These are phyloP conservation scores for Thecocarcelia acutangulata DNA, from an alignment of 2,888 invertebrate species.

Conservation along the genomic window DNA sequence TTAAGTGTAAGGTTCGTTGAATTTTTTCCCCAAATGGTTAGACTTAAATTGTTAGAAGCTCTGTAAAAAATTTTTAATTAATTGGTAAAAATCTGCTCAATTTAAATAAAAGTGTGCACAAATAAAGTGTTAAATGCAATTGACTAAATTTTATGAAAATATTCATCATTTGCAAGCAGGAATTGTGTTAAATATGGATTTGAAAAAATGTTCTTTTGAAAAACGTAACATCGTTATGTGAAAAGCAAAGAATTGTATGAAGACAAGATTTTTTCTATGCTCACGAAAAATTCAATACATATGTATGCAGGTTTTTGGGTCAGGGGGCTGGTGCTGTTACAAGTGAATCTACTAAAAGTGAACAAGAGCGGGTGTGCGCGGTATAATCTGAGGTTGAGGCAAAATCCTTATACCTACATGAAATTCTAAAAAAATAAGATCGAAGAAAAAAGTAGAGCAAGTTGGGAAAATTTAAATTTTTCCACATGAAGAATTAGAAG, in stretches of 20 bases:
- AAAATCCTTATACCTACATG: slow-evolving; percentile 74
- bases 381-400: slow-evolving; percentile 67
- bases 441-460: slow-evolving; percentile 72
- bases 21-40: slow-evolving; percentile 81
- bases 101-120: slow-evolving; percentile 56
- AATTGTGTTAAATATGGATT: slow-evolving; percentile 47
- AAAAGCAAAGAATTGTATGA: slow-evolving; percentile 55
- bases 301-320: slow-evolving; percentile 70
- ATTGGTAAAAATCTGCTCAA: slow-evolving; percentile 67
- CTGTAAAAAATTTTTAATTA: slow-evolving; percentile 73
- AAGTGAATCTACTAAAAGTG: slow-evolving; percentile 65
- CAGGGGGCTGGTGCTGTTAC: slow-evolving; percentile 67
- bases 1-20: slow-evolving; percentile 78
- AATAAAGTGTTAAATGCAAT: slow-evolving; percentile 14
- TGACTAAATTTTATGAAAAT: slow-evolving; percentile 46
- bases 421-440: slow-evolving; percentile 59
- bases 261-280: slow-evolving; percentile 68
- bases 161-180: slow-evolving; percentile 12
- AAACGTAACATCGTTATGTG: slow-evolving; percentile 61
- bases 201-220: slow-evolving; percentile 45
- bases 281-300: slow-evolving; percentile 73
- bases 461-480: slow-evolving; percentile 68
- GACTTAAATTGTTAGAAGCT: slow-evolving; percentile 79
- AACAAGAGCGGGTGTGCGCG: slow-evolving; percentile 71
- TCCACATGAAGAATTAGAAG: slow-evolving; percentile 12